A percentile compares a stretch with the other conserved stretches of the same genome.
Conservation (phyloP, 2,888 invertebrate genomes). For the Meiosimyza decipiens region DNA sequence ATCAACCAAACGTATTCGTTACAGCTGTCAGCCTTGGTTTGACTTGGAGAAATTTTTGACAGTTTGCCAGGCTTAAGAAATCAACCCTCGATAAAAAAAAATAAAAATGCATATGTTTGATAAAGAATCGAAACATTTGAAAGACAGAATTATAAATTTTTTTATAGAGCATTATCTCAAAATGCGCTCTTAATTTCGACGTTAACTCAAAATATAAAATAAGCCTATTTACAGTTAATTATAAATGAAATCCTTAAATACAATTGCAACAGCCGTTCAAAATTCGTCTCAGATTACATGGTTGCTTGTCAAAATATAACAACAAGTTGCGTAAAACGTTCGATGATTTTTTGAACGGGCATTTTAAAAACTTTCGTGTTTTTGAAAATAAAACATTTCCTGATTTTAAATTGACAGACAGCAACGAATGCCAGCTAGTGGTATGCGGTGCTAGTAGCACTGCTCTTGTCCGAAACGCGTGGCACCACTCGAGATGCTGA, state of each 20-base stretch:
- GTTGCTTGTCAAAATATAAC: conserved; percentile 2
- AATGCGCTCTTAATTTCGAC: conserved; percentile 3
- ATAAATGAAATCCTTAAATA: background rate
- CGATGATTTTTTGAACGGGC: conserved; percentile 4
- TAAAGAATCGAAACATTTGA: background rate
- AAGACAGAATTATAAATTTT: background rate
- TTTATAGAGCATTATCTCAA: background rate
- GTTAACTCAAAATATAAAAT: background rate
- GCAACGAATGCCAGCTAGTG: background rate
- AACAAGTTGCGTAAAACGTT: conserved; percentile 12
- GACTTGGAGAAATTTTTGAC: conserved; percentile 24
- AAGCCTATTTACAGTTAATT: background rate
- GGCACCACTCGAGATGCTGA: conserved; percentile 1
- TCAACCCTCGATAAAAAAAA: conserved; percentile 10
- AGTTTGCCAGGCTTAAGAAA: background rate
- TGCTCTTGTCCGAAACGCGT: conserved; percentile 5
- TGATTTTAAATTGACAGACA: conserved; percentile 11
- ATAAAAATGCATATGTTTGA: conserved; percentile 6
- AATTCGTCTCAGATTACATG: conserved; percentile 23
- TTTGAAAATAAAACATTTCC: background rate
- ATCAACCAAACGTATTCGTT: conserved; percentile 10
- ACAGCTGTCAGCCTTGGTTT: conserved; percentile 21
- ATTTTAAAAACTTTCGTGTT: too few species aligned
- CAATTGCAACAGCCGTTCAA: conserved; percentile 13
- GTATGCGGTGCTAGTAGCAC: background rate